Evolutionary conservation across 2,113 vertebrate species (phyloP).

Genomic region (Catharus bicknelli): DNA sequence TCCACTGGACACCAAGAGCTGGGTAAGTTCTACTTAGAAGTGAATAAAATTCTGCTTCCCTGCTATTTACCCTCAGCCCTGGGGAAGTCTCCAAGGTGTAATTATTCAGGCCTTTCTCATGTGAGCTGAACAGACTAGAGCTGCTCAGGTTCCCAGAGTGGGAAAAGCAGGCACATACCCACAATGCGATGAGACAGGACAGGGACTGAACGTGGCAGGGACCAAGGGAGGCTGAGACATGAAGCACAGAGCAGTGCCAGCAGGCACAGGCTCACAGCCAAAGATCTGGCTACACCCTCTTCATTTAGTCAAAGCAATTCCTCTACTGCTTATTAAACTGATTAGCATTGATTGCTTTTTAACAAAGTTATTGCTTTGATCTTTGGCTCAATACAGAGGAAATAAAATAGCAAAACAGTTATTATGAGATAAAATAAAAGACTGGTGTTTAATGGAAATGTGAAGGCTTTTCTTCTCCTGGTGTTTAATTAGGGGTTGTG

Average conservation of each 20-base stretch:
- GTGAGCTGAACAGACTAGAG: not conserved
- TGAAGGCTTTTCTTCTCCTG: not conserved
- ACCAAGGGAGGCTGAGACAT: not conserved
- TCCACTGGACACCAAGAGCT: not conserved
- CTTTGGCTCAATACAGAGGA: not conserved
- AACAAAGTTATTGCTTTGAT: not conserved
- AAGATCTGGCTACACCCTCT: not conserved
- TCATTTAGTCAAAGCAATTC: not conserved
- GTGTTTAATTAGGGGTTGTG: not conserved
- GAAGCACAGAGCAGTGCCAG: not conserved
- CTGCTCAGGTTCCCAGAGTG: not conserved
- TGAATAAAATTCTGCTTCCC: constrained; percentile 4
- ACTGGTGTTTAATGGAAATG: not conserved
- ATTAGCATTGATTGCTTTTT: not conserved
- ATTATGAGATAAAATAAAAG: not conserved
- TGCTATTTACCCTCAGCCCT: constrained; percentile 2
- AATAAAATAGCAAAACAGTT: not conserved
- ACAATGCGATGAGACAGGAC: rapidly evolving
- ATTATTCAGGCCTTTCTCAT: constrained; percentile 7
- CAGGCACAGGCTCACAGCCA: not conserved
- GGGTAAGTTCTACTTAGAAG: not conserved
- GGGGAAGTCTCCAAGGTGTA: constrained; percentile 25
- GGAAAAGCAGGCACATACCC: not conserved
- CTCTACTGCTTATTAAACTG: not conserved
- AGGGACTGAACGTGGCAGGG: rapidly evolving